A percentile compares a stretch with the other conserved stretches of the same genome.
Evolutionary conservation across 2,888 invertebrate species (phyloP).

Genomic region (Eueremaeus valkanovi): DNA sequence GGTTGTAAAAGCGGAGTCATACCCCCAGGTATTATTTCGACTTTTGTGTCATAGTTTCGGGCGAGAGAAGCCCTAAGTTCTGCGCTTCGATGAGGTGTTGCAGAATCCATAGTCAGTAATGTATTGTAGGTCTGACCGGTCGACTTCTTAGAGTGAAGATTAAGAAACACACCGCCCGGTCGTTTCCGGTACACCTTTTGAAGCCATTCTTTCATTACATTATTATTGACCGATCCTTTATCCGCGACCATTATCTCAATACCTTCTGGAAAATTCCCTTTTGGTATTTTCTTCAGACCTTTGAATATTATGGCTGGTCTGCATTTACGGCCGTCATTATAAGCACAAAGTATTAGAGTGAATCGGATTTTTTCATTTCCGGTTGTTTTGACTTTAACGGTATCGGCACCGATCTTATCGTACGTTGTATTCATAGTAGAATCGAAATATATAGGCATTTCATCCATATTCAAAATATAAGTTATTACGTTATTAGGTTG

Average conservation of each 20-base stretch:
- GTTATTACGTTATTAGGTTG: neutral
- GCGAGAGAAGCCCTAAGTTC: neutral
- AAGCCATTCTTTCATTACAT: neutral
- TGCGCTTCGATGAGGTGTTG: neutral
- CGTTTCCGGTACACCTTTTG: neutral
- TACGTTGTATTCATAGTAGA: neutral
- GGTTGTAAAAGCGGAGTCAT: constrained; percentile 43
- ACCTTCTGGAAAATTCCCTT: neutral
- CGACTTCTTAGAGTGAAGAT: neutral
- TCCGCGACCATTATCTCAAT: constrained; percentile 15
- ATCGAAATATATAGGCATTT: constrained; percentile 17
- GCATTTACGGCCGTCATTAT: neutral
- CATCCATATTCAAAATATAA: neutral
- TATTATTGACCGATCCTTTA: neutral
- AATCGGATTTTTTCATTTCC: constrained; percentile 21
- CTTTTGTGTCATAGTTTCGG: constrained; percentile 32
- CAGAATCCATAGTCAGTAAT: neutral
- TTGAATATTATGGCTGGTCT: constrained; percentile 31
- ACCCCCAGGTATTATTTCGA: constrained; percentile 43
- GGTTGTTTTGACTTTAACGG: constrained; percentile 9
- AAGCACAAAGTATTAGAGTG: constrained; percentile 18
- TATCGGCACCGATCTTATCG: neutral
- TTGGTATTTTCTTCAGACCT: constrained; percentile 8
- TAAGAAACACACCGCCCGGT: neutral
- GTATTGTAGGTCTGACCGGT: neutral